Evolutionary conservation across 2,113 vertebrate genomes (phyloP).

Genomic region (Tychaedon coryphoeus): DNA sequence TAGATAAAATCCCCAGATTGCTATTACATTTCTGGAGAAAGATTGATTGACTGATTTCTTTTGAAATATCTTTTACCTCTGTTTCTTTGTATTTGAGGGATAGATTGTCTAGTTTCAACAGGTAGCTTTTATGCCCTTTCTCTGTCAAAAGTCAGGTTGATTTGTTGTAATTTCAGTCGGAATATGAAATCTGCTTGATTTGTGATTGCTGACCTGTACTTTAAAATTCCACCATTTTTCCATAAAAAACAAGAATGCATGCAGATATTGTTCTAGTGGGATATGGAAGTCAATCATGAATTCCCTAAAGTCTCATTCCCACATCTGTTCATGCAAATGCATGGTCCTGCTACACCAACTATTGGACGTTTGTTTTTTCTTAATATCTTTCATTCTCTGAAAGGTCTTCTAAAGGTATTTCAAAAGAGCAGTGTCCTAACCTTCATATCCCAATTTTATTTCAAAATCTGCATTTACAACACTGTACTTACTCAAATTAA

Average conservation of each 20-base stretch:
- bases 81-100: background rate
- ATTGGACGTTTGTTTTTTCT: background rate
- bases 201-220: background rate
- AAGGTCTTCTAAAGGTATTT: background rate
- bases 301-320: background rate
- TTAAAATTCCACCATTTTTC: background rate
- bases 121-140: background rate
- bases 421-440: background rate
- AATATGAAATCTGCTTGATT: background rate
- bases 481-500: background rate
- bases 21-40: background rate
- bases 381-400: background rate
- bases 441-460: background rate
- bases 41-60: background rate
- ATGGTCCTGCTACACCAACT: background rate
- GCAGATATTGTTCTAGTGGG: background rate
- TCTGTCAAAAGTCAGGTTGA: background rate
- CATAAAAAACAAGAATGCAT: background rate
- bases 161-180: background rate
- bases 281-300: background rate
- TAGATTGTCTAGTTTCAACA: background rate
- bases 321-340: background rate
- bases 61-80: background rate
- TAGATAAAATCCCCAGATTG: background rate
- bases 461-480: background rate